phyloP scores from a whole-genome alignment of 2,888 invertebrate genomes.

The Thelaira solivaga region DNA sequence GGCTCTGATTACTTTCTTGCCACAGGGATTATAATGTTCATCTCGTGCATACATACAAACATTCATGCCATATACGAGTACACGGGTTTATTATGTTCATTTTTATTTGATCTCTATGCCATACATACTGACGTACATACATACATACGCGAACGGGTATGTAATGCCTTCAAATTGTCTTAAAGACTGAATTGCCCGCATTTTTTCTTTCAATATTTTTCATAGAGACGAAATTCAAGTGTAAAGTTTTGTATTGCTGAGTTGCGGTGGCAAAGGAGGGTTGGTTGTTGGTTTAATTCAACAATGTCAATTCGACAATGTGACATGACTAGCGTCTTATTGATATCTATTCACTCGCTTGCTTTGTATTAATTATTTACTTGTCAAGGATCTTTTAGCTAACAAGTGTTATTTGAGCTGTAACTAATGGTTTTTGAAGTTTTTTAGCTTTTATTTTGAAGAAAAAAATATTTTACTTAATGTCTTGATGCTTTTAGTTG shows the following conservation, averaged over 20 bases:
- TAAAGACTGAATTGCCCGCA: conserved; percentile 63
- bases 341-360: background rate
- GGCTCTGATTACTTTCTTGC: conserved; percentile 36
- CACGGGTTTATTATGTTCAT: conserved; percentile 27
- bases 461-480: conserved; percentile 59
- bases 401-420: conserved; percentile 73
- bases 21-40: conserved; percentile 39
- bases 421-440: conserved; percentile 64
- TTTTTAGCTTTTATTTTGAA: conserved; percentile 59
- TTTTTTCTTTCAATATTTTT: conserved; percentile 31
- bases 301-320: conserved; percentile 38
- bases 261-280: conserved; percentile 34
- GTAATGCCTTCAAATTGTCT: conserved; percentile 22
- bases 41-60: background rate
- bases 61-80: conserved; percentile 3
- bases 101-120: no score
- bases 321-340: conserved; percentile 28
- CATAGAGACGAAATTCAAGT: conserved; percentile 49
- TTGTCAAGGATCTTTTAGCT: conserved; percentile 54
- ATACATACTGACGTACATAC: no score
- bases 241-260: conserved; percentile 15
- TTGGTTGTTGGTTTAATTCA: conserved; percentile 34
- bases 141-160: no score
- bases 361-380: background rate
- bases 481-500: conserved; percentile 63